phyloP scores from a whole-genome alignment of 2,113 vertebrate species.

The Odobenus rosmarus region DNA sequence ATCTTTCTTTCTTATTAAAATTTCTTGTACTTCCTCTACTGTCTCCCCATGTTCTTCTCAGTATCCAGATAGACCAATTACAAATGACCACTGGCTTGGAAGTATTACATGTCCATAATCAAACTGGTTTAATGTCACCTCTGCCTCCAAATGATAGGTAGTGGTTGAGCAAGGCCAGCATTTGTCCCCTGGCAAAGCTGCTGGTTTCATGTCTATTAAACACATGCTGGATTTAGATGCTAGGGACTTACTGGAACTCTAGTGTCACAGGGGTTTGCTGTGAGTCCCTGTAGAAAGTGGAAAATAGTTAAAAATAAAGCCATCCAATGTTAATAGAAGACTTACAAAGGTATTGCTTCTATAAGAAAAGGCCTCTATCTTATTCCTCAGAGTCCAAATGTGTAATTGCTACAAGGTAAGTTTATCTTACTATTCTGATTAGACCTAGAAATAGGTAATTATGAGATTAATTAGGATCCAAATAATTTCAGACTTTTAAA shows the following conservation, averaged over 20 bases:
- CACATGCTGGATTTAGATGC: background rate
- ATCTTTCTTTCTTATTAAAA: background rate
- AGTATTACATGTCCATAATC: background rate
- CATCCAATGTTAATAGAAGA: background rate
- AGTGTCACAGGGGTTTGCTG: background rate
- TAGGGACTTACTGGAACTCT: background rate
- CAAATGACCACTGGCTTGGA: background rate
- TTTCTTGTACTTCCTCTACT: background rate
- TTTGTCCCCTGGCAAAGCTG: background rate
- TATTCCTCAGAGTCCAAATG: background rate
- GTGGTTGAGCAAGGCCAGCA: background rate
- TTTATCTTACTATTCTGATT: background rate
- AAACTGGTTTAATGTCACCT: background rate
- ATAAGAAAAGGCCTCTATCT: background rate
- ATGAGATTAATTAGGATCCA: background rate
- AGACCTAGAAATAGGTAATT: background rate
- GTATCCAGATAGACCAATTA: background rate
- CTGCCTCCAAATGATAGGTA: background rate
- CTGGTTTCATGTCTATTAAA: background rate
- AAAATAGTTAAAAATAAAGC: background rate
- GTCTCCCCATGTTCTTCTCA: background rate
- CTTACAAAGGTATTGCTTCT: background rate
- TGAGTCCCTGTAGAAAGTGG: background rate
- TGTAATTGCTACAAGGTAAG: background rate
- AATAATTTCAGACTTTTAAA: conserved; percentile 8